Evolutionary conservation across 2,888 invertebrate species (phyloP), one percentile per base, ranked within the genome.

Genomic region (Steinernema hermaphroditum): DNA sequence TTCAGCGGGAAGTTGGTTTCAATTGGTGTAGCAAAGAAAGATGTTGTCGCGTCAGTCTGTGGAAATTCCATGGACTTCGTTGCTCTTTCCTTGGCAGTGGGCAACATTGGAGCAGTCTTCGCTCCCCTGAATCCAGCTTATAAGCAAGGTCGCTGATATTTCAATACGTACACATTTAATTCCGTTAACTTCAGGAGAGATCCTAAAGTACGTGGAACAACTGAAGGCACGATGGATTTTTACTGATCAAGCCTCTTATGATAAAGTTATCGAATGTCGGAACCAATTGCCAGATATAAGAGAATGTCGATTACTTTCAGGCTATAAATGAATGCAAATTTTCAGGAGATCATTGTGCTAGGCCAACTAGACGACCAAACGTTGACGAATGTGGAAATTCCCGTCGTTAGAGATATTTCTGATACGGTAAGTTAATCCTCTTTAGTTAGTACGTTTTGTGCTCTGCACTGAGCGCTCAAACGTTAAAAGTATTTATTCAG

Each of bases 71-170:
- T 74, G 14, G 75, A 76, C 24, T 76, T 76, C 68, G 4, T 79
- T 1, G 19, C 73, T 2, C 68, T 79, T 2, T 50, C 75, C 2
- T 43, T 81, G 16, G 79, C 78, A n/a, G 68, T 73, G 2, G 71
- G 74, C 54, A 32, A 76, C 0, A 12, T 75, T 19, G 76, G 77
- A 0, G 37, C 75, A 32, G 76, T 75, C 6, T 19, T 80, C 9
- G 69, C 78, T 14, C 80, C 82, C 6, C 68, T 81, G 54, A 82
- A 82, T 68, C 80, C 82, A 2, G 78, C 80, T 6, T 78, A 75
- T 43, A 82, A 79, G 54, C 69, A 72, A 68, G 74, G 81, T 77
- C 43, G 43, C 69, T 70, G 62, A 44, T 32, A 32, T 46, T 41
- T 62, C 14, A 0, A 37, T 24, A 22, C 54, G 50, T 27, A 32